phyloP scores from a whole-genome alignment of 2,797 vertebrate genomes.

The Telmatherina bonti region DNA sequence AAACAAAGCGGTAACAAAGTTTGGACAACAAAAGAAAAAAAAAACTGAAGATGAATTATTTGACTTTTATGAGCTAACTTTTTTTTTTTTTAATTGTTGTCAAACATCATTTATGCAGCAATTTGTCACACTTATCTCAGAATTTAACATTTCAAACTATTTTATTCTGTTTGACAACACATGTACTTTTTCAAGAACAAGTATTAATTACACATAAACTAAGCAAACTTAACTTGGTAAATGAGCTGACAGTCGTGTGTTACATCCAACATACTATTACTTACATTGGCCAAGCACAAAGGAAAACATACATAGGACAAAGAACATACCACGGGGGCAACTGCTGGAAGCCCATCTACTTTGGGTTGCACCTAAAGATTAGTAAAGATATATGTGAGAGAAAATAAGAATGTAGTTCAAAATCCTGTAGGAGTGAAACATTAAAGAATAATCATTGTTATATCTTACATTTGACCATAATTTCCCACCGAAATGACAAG shows the following conservation, averaged over 20 bases:
- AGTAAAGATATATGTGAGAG: slow-evolving; percentile 52
- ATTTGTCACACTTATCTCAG: slow-evolving; percentile 2
- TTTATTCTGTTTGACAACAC: not conserved
- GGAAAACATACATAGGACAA: slow-evolving; percentile 27
- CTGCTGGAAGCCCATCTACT: slow-evolving; percentile 89
- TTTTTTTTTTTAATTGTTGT: not conserved
- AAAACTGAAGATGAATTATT: not conserved
- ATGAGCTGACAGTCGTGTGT: not conserved
- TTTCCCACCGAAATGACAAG: too few relatives aligned
- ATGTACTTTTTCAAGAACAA: not conserved
- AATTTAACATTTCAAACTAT: not conserved
- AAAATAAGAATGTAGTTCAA: not conserved
- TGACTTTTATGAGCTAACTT: not conserved
- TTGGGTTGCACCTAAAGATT: slow-evolving; percentile 86
- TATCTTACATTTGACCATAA: too few relatives aligned
- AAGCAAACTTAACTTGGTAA: not conserved
- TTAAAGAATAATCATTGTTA: slow-evolving; percentile 61
- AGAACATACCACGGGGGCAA: slow-evolving; percentile 80
- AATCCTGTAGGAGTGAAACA: not conserved
- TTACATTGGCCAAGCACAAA: not conserved
- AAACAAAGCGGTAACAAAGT: not conserved
- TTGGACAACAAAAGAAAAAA: not conserved
- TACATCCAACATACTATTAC: not conserved
- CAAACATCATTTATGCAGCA: not conserved
- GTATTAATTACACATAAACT: not conserved